Evolutionary conservation across 2,888 invertebrate species (phyloP).

Genomic region (Chrysina gloriosa): DNA sequence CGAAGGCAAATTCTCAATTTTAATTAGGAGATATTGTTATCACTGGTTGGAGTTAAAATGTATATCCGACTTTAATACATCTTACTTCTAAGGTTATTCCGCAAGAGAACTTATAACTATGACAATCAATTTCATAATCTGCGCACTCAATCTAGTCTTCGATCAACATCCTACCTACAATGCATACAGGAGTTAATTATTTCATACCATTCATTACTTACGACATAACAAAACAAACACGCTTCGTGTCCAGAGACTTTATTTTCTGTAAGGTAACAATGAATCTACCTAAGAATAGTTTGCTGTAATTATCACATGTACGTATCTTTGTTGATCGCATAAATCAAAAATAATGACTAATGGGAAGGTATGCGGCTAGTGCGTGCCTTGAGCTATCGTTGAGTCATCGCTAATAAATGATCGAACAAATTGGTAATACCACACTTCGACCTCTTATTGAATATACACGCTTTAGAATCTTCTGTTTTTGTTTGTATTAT

Average conservation of each 20-base stretch:
- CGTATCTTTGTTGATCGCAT: background rate
- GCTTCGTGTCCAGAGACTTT: background rate
- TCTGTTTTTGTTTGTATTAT: constrained; percentile 15
- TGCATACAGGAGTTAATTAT: constrained; percentile 11
- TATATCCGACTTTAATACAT: too few relatives aligned
- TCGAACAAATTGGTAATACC: background rate
- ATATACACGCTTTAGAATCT: constrained; percentile 12
- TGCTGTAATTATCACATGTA: constrained; percentile 5
- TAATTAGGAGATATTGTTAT: too few relatives aligned
- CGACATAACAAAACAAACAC: constrained; percentile 2
- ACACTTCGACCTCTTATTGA: background rate
- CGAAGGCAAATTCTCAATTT: too few relatives aligned
- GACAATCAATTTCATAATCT: background rate
- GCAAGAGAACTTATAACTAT: background rate
- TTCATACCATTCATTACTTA: constrained; percentile 9
- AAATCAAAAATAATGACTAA: constrained; percentile 10
- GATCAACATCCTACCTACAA: background rate
- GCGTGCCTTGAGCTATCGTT: background rate
- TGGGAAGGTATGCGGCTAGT: background rate
- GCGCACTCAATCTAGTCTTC: background rate
- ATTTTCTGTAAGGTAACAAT: constrained; percentile 16
- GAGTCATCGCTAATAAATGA: background rate
- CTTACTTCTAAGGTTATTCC: background rate
- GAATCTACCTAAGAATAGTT: background rate
- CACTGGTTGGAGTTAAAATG: background rate